These are phyloP conservation scores for Lumbricus terrestris DNA, from an alignment of 2,888 invertebrate species.

Conservation along the genomic window DNA sequence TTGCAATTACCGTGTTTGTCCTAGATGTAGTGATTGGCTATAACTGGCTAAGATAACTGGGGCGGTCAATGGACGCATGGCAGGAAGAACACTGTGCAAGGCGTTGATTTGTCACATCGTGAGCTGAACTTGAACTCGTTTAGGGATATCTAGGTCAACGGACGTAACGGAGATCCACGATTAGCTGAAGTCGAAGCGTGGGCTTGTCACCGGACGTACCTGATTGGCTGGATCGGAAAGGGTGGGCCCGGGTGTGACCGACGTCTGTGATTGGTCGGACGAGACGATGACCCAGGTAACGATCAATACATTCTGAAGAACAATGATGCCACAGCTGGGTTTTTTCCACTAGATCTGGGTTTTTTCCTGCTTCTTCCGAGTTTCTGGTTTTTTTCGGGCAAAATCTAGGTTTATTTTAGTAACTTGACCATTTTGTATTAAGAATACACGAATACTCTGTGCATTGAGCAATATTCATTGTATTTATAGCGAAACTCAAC, in stretches of 20 bases:
- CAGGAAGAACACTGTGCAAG: not conserved
- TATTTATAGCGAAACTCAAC: no score
- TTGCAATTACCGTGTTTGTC: not conserved
- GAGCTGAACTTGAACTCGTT: not conserved
- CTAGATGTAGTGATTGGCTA: not conserved
- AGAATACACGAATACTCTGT: no score
- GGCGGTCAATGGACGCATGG: not conserved
- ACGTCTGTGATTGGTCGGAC: not conserved
- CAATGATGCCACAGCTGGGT: no score
- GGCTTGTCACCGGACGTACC: not conserved
- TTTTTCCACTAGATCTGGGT: no score
- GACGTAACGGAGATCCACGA: not conserved
- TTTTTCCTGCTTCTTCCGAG: no score
- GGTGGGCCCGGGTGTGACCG: not conserved
- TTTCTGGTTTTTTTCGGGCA: no score
- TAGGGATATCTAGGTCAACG: not conserved
- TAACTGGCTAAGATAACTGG: no score
- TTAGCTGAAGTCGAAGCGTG: not conserved
- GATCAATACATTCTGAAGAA: not conserved
- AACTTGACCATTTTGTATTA: no score
- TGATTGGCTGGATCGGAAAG: not conserved
- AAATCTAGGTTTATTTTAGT: no score
- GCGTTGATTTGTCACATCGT: not conserved
- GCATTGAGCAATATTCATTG: no score
- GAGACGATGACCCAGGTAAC: not conserved